Base-by-base conservation (phyloP, 1,140 invertebrate genomes). In the Dolichoris vasculosae region DNA sequence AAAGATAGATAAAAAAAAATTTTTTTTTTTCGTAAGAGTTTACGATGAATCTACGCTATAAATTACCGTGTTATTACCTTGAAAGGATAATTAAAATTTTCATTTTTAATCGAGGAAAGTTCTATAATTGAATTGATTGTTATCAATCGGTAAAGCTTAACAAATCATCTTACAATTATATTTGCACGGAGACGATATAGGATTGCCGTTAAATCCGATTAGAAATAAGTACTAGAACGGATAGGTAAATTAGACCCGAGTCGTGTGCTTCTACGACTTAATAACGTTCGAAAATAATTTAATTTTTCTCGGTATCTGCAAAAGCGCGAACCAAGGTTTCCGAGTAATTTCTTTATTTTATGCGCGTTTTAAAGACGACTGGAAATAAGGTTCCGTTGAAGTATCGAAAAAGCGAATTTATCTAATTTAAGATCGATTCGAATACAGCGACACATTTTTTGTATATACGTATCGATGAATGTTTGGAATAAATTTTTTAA, bases 91-190 rank as follows among this genome's bases (percentile, higher is more conserved):
- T 73, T 73, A 40, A n/a, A 15, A 13, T 73, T 40, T 73, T 43
- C 35, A 73, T 26, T 40, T 43, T 7, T 0, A n/a, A 73, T 9
- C 2, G 38, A 43, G 26, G 26, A 43, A 43, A 73, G 9, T 73
- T 73, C 13, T 73, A 7, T n/a, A 73, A 73, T 73, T 73, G 40
- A 43, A 73, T n/a, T 43, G 69, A 73, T 73, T 73, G 69, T 73
- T 73, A 73, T 43, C 38, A 73, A 73, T 73, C 43, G 43, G 69
- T 13, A 43, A 73, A 43, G 69, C 40, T 43, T 43, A 43, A 17
- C 38, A n/a, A 73, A 43, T 71, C 20, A 73, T 43, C 8, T 73
- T 43, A 38, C 38, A 40, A 71, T 71, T 71, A 40, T 40, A 40
- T 43, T 71, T 71, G 38, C 38, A 2, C 7, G 40, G 38, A 73